Evolutionary conservation across 2,113 vertebrate genomes (phyloP).

Genomic region (Asarcornis scutulata): DNA sequence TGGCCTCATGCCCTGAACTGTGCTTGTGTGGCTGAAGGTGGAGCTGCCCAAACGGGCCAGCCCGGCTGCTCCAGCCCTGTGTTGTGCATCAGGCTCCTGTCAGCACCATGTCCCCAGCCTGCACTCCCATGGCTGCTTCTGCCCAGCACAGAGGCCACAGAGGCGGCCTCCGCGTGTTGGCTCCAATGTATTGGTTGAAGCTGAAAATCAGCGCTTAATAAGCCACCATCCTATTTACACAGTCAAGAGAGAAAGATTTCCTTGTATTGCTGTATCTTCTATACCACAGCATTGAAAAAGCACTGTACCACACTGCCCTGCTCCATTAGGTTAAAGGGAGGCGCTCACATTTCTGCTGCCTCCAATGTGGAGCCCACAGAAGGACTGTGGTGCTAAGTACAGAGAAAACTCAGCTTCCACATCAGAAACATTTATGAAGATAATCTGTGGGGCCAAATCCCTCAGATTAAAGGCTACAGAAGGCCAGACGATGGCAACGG

Average conservation of each 20-base stretch:
- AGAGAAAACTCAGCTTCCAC: background rate
- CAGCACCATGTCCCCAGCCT: background rate
- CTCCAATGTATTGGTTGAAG: background rate
- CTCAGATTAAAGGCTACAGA: background rate
- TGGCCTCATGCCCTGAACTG: background rate
- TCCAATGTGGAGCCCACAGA: background rate
- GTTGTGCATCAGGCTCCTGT: background rate
- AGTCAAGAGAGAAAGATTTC: background rate
- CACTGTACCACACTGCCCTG: fast-evolving
- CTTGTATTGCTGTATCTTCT: background rate
- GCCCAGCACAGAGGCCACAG: background rate
- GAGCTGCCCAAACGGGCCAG: background rate
- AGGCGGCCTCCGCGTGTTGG: no score
- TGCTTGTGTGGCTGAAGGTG: fast-evolving
- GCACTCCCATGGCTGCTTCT: no score
- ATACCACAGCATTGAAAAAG: background rate
- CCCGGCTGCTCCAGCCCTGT: background rate
- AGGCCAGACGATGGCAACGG: background rate
- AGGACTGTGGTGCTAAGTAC: background rate
- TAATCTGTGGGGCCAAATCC: background rate
- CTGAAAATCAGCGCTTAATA: background rate
- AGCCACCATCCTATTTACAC: background rate
- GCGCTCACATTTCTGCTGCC: background rate
- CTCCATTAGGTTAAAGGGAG: fast-evolving
- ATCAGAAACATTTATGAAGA: background rate